A percentile compares a stretch with the other conserved stretches of the same genome.
Evolutionary conservation across 2,113 vertebrate species (phyloP).

Genomic region (Gasterosteus aculeatus): DNA sequence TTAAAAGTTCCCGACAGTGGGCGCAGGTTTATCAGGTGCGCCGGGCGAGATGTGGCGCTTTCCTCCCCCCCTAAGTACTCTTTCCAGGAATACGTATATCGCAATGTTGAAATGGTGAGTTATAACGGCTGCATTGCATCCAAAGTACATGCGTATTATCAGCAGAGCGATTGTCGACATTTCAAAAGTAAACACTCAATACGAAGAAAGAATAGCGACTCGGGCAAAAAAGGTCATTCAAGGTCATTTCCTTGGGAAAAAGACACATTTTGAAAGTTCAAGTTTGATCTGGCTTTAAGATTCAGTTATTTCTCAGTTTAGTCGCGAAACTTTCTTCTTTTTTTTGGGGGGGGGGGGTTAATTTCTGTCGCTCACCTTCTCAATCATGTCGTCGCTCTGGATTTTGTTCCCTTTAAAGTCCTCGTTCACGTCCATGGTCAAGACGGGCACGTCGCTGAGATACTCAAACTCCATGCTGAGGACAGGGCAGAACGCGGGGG

Average conservation of each 20-base stretch:
- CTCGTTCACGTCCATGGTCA: conserved; percentile 91
- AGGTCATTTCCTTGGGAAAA: too few species aligned
- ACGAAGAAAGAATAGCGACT: too few species aligned
- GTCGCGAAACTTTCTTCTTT: too few species aligned
- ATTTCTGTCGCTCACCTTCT: conserved; percentile 85
- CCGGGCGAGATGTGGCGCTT: background rate
- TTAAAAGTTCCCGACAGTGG: background rate
- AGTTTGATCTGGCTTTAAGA: too few species aligned
- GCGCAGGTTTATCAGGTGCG: background rate
- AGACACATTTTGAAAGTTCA: too few species aligned
- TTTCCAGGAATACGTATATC: background rate
- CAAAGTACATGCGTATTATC: background rate
- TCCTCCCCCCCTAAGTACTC: too few species aligned
- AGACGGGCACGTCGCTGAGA: conserved; percentile 85
- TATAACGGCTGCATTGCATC: background rate
- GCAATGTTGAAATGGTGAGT: background rate
- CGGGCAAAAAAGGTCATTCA: too few species aligned
- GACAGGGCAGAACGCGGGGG: conserved; percentile 1
- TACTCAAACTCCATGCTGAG: conserved; percentile 89
- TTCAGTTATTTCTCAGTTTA: too few species aligned
- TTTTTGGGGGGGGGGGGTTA: background rate
- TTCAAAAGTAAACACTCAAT: background rate
- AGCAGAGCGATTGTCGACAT: background rate
- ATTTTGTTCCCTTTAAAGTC: conserved; percentile 84
- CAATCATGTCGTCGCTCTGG: conserved; percentile 84